These are phyloP conservation scores for Panthera uncia DNA, from an alignment of 2,113 vertebrate species.

Conservation along the genomic window DNA sequence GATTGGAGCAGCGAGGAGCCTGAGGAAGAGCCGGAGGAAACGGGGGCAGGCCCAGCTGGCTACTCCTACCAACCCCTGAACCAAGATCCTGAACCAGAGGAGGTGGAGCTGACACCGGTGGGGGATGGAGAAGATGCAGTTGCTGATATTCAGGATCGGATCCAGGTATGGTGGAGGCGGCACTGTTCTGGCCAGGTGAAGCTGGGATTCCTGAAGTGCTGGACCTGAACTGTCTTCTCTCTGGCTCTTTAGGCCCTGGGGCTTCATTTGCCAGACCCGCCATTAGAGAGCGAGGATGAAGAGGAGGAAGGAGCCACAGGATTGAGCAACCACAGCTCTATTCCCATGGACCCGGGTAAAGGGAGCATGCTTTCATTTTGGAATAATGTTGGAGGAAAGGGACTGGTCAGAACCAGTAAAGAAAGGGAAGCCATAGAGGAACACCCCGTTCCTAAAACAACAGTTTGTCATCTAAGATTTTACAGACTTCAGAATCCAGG, in stretches of 20 bases:
- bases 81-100: conserved; percentile 91
- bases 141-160: conserved; percentile 90
- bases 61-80: conserved; percentile 96
- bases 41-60: conserved; percentile 70
- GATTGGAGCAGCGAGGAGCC: conserved; percentile 87
- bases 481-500: neutral
- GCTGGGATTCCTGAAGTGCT: neutral
- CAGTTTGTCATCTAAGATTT: neutral
- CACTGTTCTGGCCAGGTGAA: neutral
- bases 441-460: neutral
- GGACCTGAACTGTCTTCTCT: neutral
- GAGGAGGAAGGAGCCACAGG: conserved; percentile 85
- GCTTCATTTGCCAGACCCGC: conserved; percentile 93
- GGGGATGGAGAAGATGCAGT: conserved; percentile 80
- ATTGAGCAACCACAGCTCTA: conserved; percentile 87
- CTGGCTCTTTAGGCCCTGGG: conserved; percentile 89
- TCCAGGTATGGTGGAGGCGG: conserved; percentile 87
- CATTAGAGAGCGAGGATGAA: conserved; percentile 93
- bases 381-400: neutral
- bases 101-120: conserved; percentile 63
- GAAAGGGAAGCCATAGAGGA: neutral
- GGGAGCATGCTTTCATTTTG: neutral
- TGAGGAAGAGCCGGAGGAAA: conserved; percentile 82
- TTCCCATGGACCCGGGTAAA: conserved; percentile 96
- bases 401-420: neutral